Evolutionary conservation across 2,888 invertebrate genomes (phyloP), one percentile per base, ranked within the genome.

Genomic region (Heliconius cydno): DNA sequence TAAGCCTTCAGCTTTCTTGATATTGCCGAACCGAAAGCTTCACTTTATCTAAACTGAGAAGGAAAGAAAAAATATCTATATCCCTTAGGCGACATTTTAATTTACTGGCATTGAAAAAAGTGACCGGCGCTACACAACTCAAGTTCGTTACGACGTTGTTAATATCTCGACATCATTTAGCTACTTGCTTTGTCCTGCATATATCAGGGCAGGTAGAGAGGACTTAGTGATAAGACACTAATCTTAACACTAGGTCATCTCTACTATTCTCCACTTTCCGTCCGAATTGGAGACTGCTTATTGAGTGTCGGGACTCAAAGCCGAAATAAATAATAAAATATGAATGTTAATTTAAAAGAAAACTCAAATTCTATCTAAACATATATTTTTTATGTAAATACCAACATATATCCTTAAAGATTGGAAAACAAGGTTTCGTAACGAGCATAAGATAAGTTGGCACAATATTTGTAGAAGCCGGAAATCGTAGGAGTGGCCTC

Each of bases 401-500:
- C 41, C 15, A 70, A 28, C 15, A 70, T 41, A 70, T 41, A 70
- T 25, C 25, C 41, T 28, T 60, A 60, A 73, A 60, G n/a, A 73
- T 60, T 60, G 73, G 25, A 57, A 75, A 41, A 30, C 75, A 71
- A 75, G 22, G 46, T 75, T 75, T 75, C 75, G 75, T 75, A 75
- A 78, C 81, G 81, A 79, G 79, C 76, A 75, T 34, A 68, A 30
- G 84, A 85, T 85, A 85, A 84, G 79, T 68, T 75, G 66, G 71
- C 79, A 85, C 83, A 89, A 88, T 90, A 88, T 91, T 91, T 89
- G 86, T 84, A 82, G 83, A 83, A 86, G 84, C 88, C 90, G 91
- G 91, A 91, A 90, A 89, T 83, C 84, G 85, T 85, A 84, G 89
- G 89, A 84, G 88, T 86, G 87, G 86, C 85, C 80, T 72, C 57